Conservation (phyloP, 2,113 vertebrate species). For the Urocitellus parryii region DNA sequence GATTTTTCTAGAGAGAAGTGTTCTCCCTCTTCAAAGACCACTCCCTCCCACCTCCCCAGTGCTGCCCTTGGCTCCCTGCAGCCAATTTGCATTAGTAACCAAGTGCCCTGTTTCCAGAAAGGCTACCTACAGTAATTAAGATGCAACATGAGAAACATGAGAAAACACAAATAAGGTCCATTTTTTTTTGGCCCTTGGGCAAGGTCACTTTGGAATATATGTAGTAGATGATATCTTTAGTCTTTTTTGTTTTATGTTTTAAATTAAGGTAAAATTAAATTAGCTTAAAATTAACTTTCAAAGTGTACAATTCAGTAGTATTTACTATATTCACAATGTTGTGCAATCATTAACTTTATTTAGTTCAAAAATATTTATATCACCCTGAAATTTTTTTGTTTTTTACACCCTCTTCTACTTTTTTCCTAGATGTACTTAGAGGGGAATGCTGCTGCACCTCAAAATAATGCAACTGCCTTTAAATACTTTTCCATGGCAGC, state of each 20-base stretch:
- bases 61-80: background rate
- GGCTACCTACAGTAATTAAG: slow-evolving; percentile 14
- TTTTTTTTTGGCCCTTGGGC: background rate
- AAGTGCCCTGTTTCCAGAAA: background rate
- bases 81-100: slow-evolving; percentile 46
- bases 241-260: background rate
- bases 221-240: background rate
- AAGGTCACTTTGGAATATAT: background rate
- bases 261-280: slow-evolving; percentile 17
- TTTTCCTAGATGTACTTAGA: slow-evolving; percentile 85
- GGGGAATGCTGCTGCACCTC: slow-evolving; percentile 80
- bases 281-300: slow-evolving; percentile 12
- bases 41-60: background rate
- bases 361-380: slow-evolving; percentile 52
- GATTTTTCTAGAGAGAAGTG: background rate
- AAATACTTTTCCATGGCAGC: slow-evolving; percentile 86
- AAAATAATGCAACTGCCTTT: slow-evolving; percentile 84
- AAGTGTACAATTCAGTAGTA: background rate
- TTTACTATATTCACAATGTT: background rate
- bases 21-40: background rate
- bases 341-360: background rate
- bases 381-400: background rate
- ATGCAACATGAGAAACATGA: slow-evolving; percentile 44
- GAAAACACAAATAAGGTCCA: slow-evolving; percentile 18
- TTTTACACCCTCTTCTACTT: background rate